Conservation (phyloP, 2,797 vertebrate genomes). For the Sphenodon punctatus region DNA sequence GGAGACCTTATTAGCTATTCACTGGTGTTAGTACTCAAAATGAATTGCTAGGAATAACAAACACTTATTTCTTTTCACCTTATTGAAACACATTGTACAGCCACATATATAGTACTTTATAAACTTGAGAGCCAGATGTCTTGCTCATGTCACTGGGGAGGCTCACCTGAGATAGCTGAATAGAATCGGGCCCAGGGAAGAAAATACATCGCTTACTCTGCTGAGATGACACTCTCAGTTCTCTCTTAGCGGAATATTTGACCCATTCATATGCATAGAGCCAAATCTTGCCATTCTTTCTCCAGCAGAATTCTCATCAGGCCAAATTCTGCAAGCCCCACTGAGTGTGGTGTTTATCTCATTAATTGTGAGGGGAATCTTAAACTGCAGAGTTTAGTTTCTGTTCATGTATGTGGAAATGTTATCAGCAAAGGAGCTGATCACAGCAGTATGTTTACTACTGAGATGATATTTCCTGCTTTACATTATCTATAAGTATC, state of each 20-base stretch:
- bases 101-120: accelerated
- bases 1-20: too few relatives aligned
- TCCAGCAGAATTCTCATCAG: conserved; percentile 9
- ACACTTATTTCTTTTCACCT: background rate
- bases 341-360: conserved; percentile 41
- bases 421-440: conserved; percentile 51
- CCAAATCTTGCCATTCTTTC: background rate
- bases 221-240: background rate
- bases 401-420: conserved; percentile 46
- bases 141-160: background rate
- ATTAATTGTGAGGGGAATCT: conserved; percentile 31
- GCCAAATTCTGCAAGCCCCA: conserved; percentile 24
- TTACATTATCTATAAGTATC: conserved; percentile 56
- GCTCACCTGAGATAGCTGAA: background rate
- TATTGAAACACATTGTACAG: background rate
- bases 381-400: conserved; percentile 37
- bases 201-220: conserved; percentile 29
- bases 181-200: conserved; percentile 20
- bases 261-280: conserved; percentile 14
- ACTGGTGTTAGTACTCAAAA: too few relatives aligned
- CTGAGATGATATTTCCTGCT: conserved; percentile 60
- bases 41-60: background rate
- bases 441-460: conserved; percentile 51
- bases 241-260: conserved; percentile 11
- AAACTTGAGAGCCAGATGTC: conserved; percentile 8